Evolutionary conservation across 2,113 vertebrate species (phyloP).

Genomic region (Gymnorhina tibicen): DNA sequence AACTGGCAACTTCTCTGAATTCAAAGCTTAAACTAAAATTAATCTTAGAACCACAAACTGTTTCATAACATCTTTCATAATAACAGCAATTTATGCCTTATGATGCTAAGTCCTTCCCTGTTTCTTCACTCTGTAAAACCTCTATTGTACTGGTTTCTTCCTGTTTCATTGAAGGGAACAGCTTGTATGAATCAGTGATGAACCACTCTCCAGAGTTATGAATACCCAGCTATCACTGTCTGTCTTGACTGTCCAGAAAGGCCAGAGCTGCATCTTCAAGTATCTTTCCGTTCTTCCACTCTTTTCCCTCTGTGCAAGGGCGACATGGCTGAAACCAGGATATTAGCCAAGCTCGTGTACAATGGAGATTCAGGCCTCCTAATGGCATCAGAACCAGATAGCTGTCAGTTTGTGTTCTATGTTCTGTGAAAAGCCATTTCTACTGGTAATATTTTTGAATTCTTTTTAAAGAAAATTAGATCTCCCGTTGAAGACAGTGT

Average conservation of each 20-base stretch:
- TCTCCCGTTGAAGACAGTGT: not conserved
- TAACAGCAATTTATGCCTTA: constrained; percentile 26
- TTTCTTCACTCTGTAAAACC: constrained; percentile 22
- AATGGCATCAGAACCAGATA: not conserved
- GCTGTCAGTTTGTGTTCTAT: not conserved
- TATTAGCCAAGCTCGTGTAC: not conserved
- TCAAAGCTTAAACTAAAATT: constrained; percentile 24
- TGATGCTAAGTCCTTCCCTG: not conserved
- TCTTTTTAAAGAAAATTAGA: not conserved
- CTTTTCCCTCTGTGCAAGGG: not conserved
- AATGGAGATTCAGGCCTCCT: not conserved
- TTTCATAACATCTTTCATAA: constrained; percentile 59
- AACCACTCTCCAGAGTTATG: not conserved
- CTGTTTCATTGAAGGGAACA: constrained; percentile 47
- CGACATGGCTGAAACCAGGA: not conserved
- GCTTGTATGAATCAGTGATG: constrained; percentile 51
- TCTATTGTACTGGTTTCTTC: constrained; percentile 54
- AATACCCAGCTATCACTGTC: not conserved
- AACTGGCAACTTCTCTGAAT: not conserved
- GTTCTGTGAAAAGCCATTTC: not conserved
- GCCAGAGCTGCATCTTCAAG: not conserved
- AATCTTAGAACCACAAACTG: constrained; percentile 44
- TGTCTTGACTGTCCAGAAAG: constrained; percentile 4
- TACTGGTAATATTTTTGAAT: not conserved
- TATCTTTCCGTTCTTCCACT: not conserved